Percentiles rank a stretch among this genome's conserved stretches.
phyloP scores from a whole-genome alignment of 2,888 invertebrate species.

The Galerucella nymphaeae region DNA sequence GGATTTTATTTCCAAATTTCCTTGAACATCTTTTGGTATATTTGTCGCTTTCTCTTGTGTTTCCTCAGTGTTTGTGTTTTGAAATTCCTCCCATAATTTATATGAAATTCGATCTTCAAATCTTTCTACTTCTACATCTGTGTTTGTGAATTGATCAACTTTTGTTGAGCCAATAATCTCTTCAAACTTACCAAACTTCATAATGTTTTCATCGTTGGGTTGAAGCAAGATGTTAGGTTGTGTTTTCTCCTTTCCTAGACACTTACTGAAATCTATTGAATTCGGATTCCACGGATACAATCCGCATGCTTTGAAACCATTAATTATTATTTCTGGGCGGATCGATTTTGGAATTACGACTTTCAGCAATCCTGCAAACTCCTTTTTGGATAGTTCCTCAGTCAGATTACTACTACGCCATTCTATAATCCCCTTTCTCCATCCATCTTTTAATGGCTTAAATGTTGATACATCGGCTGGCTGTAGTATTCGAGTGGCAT shows the following conservation, averaged over 20 bases:
- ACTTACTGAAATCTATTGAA: slow-evolving; percentile 35
- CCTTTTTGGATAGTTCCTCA: slow-evolving; percentile 14
- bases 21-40: too few relatives aligned
- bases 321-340: slow-evolving; percentile 17
- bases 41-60: too few relatives aligned
- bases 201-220: too few relatives aligned
- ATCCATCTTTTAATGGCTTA: slow-evolving; percentile 49
- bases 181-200: slow-evolving; percentile 7
- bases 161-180: slow-evolving; percentile 33
- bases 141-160: slow-evolving; percentile 18
- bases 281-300: slow-evolving; percentile 41
- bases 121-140: not conserved
- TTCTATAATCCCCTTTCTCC: slow-evolving; percentile 53
- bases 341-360: slow-evolving; percentile 21
- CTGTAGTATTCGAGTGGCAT: slow-evolving; percentile 46
- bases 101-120: too few relatives aligned
- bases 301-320: slow-evolving; percentile 41
- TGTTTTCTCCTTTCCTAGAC: slow-evolving; percentile 34
- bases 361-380: slow-evolving; percentile 20
- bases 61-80: too few relatives aligned
- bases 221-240: not conserved
- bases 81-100: too few relatives aligned
- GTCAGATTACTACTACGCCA: slow-evolving; percentile 49
- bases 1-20: too few relatives aligned
- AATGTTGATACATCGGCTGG: slow-evolving; percentile 51